Base-by-base conservation (phyloP, 2,888 invertebrate species). In the Cheilosia grossa region DNA sequence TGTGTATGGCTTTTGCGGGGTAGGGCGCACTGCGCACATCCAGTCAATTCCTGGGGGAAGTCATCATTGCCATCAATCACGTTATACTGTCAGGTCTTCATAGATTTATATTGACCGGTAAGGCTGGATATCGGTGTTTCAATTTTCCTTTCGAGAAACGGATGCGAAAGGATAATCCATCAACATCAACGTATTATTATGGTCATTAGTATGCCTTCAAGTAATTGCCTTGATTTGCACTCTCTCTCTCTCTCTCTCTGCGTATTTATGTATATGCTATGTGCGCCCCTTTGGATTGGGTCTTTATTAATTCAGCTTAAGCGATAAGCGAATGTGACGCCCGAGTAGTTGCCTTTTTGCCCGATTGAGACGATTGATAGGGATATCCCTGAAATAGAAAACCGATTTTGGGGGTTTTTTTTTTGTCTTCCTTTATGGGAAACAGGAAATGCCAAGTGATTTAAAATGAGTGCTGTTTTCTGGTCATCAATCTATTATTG, bases 131-230 rank as follows among this genome's bases (percentile, higher is more conserved):
- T 67, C 37, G 33, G 70, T 70, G 56, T 37, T 69, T 73, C 58
- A 54, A 49, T 73, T 61, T 63, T 82, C 5, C 27, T 47, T 56
- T 73, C 49, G 47, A 69, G 61, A 58, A 83, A 74, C 74, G 79
- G 83, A 83, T 74, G 79, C 59, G 61, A 64, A 74, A 59, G 83
- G 74, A 79, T 83, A 83, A 83, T 83, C 83, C 83, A 83, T 83
- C 83, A 83, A 83, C 83, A 83, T 83, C 83, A 83, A 83, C 79
- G 83, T 83, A 79, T 83, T 83, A 79, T 83, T 79, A 83, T 74
- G 79, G 79, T 79, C 83, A 83, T 83, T 79, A 79, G 79, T 79
- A 75, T 79, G 83, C 74, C 83, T 69, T 74, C 59, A 79, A 79
- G 83, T 83, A 83, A 83, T 83, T 83, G 83, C 74, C 79, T 70